A percentile compares a stretch with the other conserved stretches of the same genome.
These are phyloP conservation scores for Ictalurus furcatus DNA, from an alignment of 2,113 vertebrate species.

Conservation along the genomic window DNA sequence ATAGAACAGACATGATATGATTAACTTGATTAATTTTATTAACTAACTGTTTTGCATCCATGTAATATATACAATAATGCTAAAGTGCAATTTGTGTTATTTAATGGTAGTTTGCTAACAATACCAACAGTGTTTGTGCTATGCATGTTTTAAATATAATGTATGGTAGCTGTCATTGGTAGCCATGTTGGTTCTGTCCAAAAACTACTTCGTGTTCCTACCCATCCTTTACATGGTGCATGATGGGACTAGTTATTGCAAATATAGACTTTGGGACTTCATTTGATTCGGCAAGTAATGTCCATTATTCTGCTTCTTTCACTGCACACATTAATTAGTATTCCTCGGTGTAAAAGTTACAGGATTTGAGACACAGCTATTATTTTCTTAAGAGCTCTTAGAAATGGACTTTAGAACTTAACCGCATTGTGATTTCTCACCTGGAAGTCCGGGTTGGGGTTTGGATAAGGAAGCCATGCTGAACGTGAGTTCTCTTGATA, in stretches of 20 bases:
- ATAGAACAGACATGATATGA: background rate
- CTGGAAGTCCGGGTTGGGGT: slow-evolving; percentile 97
- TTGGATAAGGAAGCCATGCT: slow-evolving; percentile 93
- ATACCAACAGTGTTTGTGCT: background rate
- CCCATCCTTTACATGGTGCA: background rate
- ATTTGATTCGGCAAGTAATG: background rate
- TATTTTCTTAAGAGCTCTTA: background rate
- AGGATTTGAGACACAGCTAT: background rate
- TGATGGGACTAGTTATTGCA: background rate
- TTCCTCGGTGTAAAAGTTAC: background rate
- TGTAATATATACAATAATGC: background rate
- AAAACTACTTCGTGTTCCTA: background rate
- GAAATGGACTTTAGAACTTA: background rate
- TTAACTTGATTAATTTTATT: background rate
- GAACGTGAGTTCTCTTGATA: slow-evolving; percentile 96
- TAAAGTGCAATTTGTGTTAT: background rate
- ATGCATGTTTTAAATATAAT: background rate
- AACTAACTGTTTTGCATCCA: background rate
- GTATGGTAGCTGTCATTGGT: background rate
- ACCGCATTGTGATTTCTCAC: slow-evolving; percentile 67
- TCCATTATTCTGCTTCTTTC: background rate
- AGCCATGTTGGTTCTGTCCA: background rate
- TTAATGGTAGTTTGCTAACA: background rate
- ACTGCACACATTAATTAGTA: background rate
- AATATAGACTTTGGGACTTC: background rate